phyloP scores from a whole-genome alignment of 2,113 vertebrate species.

The Phylloscopus trochilus region DNA sequence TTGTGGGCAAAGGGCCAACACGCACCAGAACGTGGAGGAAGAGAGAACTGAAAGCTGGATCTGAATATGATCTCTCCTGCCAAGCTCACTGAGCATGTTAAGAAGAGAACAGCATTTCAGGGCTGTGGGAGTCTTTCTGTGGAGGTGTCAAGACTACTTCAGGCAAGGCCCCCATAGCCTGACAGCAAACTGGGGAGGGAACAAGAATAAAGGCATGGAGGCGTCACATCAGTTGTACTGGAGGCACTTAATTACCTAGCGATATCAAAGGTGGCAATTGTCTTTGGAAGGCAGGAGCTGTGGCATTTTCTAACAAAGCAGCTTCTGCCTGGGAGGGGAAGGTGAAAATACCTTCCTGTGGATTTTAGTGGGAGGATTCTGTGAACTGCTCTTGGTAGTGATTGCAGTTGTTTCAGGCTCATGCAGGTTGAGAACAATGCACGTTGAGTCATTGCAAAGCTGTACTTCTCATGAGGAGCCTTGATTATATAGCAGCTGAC shows the following conservation, averaged over 20 bases:
- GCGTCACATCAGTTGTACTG: background rate
- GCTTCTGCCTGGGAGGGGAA: background rate
- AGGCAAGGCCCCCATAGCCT: background rate
- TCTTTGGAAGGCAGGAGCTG: background rate
- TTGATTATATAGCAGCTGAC: conserved; percentile 2
- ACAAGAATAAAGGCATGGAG: background rate
- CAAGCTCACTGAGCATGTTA: background rate
- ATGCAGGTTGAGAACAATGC: background rate
- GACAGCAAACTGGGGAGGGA: background rate
- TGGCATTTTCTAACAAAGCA: background rate
- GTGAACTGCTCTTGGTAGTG: background rate
- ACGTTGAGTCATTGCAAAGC: background rate
- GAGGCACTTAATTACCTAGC: background rate
- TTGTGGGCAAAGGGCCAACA: background rate
- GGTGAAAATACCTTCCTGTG: background rate
- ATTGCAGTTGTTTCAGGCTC: background rate
- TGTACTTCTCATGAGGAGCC: background rate
- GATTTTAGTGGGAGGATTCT: background rate
- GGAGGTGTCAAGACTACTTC: background rate
- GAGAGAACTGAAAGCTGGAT: background rate
- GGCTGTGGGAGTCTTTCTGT: background rate
- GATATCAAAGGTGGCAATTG: background rate
- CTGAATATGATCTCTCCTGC: background rate
- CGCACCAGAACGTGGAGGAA: background rate
- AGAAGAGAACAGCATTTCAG: background rate